Base-by-base conservation (phyloP, 2,888 invertebrate species). In the Drosophila phalerata region DNA sequence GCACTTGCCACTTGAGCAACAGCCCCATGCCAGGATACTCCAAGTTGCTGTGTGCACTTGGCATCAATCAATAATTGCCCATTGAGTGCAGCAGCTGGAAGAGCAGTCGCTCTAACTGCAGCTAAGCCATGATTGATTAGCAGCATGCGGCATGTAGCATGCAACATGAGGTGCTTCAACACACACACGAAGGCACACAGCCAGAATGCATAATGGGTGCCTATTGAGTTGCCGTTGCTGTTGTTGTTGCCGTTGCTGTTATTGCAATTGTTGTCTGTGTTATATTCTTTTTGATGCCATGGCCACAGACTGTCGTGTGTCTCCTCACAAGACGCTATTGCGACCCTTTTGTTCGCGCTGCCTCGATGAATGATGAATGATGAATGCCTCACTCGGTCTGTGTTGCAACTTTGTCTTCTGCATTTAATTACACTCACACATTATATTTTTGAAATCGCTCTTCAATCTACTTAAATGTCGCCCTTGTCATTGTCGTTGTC, bases 11-110 rank as follows among this genome's bases (percentile, higher is more conserved):
- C 90, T 89, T 80, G 73, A 68, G 55, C 65, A 49, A 48, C 60
- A 32, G 53, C 51, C 45, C 48, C 53, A n/a, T 51, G 5, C 22
- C 11, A 34, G 32, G 55, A 30, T 38, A 11, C 13, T 28, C 3
- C 13, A 62, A 17, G 62, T 63, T 73, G 81, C 45, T 73, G 77
- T 75, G 85, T 85, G 82, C 85, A 85, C 90, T 89, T 82, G 89
- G 70, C 78, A 81, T 88, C 90, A 90, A 88, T 88, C 90, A 89
- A 88, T 90, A 88, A 90, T 90, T 90, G 90, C 90, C 85, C 89
- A 89, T 82, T 84, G 88, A 88, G 69, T 57, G 86, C 88, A 79
- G 73, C 81, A 74, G 86, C 76, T 87, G 88, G 85, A 89, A 83
- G 78, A 78, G 67, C 74, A 69, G 67, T 60, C 34, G 56, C 55